Evolutionary conservation across 2,113 vertebrate genomes (phyloP).

Genomic region (Neogobius melanostomus): DNA sequence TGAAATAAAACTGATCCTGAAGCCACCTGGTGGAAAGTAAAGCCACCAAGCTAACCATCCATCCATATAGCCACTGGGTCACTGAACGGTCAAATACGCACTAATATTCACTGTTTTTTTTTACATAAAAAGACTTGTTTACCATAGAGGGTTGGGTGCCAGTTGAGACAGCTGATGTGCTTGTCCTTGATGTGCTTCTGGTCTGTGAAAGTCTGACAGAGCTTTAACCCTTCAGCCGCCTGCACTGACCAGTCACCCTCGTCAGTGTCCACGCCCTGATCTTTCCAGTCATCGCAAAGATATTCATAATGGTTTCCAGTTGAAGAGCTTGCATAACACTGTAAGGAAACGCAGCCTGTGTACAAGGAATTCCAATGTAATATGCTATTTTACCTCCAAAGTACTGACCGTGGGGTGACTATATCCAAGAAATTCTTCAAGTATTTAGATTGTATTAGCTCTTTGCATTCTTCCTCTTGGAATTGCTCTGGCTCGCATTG

Average conservation of each 20-base stretch:
- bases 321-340: slow-evolving; percentile 86
- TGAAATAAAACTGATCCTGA: too few species aligned
- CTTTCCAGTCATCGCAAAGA: slow-evolving; percentile 83
- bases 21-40: too few species aligned
- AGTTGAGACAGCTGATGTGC: slow-evolving; percentile 82
- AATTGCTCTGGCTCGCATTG: slow-evolving; percentile 83
- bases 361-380: too few species aligned
- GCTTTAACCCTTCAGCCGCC: slow-evolving; percentile 78
- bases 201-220: slow-evolving; percentile 83
- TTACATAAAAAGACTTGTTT: slow-evolving; percentile 10
- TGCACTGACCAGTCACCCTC: slow-evolving; percentile 66
- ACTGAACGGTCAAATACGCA: too few species aligned
- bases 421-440: slow-evolving; percentile 77
- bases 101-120: too few species aligned
- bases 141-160: slow-evolving; percentile 91
- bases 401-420: slow-evolving; percentile 76
- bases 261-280: slow-evolving; percentile 58
- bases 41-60: too few species aligned
- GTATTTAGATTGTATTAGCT: slow-evolving; percentile 63
- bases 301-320: slow-evolving; percentile 86
- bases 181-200: slow-evolving; percentile 77
- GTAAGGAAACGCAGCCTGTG: slow-evolving; percentile 21
- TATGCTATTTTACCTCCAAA: too few species aligned
- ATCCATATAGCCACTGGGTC: too few species aligned
- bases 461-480: slow-evolving; percentile 74